Evolutionary conservation across 37 sponge, comb jelly and placozoan genomes (phyloP).

Genomic region (Oopsacas minuta): DNA sequence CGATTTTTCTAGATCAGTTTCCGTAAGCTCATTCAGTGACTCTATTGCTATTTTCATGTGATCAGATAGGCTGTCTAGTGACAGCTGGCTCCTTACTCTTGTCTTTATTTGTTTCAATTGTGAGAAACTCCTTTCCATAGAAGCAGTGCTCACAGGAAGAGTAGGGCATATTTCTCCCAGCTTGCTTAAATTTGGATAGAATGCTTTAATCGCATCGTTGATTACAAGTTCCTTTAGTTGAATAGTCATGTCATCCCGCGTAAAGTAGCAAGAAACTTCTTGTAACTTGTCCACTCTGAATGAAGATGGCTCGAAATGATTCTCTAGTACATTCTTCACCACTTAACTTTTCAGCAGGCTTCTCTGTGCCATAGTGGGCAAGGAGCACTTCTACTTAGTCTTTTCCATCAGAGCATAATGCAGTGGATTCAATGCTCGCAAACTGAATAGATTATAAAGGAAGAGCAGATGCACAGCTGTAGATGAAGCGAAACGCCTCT

Average conservation of each 20-base stretch:
- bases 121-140: slow-evolving; percentile 19
- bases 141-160: slow-evolving; percentile 11
- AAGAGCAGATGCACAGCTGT: not conserved
- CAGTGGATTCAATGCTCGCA: not conserved
- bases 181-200: not conserved
- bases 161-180: not conserved
- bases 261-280: not conserved
- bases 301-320: not conserved
- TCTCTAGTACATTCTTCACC: not conserved
- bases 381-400: not conserved
- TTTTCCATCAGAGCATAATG: slow-evolving; percentile 6
- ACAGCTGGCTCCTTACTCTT: slow-evolving; percentile 1
- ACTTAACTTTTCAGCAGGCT: not conserved
- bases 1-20: slow-evolving; percentile 11
- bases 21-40: slow-evolving; percentile 15
- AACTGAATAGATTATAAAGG: not conserved
- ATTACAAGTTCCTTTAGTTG: not conserved
- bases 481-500: not conserved
- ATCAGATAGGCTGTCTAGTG: slow-evolving; percentile 1
- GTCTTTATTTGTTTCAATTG: not conserved
- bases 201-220: not conserved
- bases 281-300: not conserved
- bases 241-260: not conserved
- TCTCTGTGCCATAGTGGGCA: not conserved
- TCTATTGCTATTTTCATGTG: slow-evolving; percentile 3